These are phyloP conservation scores for Tragelaphus scriptus DNA, from an alignment of 2,113 vertebrate genomes.

Conservation along the genomic window DNA sequence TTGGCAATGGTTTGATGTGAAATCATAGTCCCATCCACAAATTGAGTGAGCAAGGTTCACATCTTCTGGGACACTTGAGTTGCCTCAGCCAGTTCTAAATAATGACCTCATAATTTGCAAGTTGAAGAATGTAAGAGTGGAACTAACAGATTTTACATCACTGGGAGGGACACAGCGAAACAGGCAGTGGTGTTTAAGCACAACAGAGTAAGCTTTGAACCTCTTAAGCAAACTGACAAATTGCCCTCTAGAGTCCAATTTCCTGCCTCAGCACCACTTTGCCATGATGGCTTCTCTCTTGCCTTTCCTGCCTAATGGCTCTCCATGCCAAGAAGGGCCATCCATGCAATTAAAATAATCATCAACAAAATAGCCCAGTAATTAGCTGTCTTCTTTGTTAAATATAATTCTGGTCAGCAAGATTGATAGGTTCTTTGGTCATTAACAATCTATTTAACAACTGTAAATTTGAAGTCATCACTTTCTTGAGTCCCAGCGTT, in stretches of 20 bases:
- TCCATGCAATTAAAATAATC: conserved; percentile 80
- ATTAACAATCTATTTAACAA: conserved; percentile 75
- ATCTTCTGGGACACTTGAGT: not conserved
- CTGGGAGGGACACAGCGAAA: conserved; percentile 74
- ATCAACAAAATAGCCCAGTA: conserved; percentile 77
- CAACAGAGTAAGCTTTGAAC: conserved; percentile 78
- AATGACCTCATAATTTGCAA: not conserved
- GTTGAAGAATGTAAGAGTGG: conserved; percentile 56
- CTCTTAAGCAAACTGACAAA: conserved; percentile 87
- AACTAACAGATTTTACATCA: conserved; percentile 70
- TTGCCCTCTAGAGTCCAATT: conserved; percentile 79
- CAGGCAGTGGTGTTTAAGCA: conserved; percentile 73
- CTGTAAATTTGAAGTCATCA: conserved; percentile 71
- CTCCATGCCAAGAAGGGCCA: conserved; percentile 74
- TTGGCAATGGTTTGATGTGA: not conserved
- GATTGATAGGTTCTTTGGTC: conserved; percentile 70
- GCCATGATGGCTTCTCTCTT: conserved; percentile 65
- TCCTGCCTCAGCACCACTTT: conserved; percentile 76
- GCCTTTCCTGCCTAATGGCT: conserved; percentile 72
- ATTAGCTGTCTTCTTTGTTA: conserved; percentile 75
- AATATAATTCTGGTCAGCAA: conserved; percentile 62
- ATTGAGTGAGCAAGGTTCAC: not conserved
- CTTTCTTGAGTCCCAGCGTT: conserved; percentile 71
- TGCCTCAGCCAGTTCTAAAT: not conserved
- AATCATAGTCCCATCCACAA: not conserved